Base-by-base conservation (phyloP, 2,113 vertebrate genomes). In the Zapus hudsonius region DNA sequence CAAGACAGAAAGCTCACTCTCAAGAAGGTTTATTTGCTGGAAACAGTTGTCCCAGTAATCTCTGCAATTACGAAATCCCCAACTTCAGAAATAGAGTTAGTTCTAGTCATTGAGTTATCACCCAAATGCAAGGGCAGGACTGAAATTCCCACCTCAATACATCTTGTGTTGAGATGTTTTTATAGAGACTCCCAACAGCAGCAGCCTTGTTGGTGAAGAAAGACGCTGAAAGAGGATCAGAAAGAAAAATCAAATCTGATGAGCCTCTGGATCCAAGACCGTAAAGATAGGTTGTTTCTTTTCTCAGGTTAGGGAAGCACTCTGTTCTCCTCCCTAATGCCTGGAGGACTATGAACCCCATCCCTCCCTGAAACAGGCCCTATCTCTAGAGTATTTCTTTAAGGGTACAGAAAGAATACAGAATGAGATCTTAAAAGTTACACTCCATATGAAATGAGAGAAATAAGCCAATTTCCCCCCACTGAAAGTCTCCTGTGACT, bases 361-460 rank as follows among this genome's bases (percentile, higher is more conserved):
- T 1, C 38, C 13, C n/a, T 92, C 66, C 44, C 29, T 38, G 74
- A 92, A 76, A 67, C 31, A 10, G 22, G 25, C 73, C 22, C 64
- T 73, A 13, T 69, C 86, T 63, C 83, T 9, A 42, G 76, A 73
- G 89, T 9, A 61, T 83, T 80, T 64, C 93, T 94, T 76, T 91
- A 78, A 72, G 57, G 80, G 87, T 64, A 89, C 47, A 81, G 27
- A 89, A 81, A 59, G 81, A 92, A 95, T 94, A 86, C 25, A 12
- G 38, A 95, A 86, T 87, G 52, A 92, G 42, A 66, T 25, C 89
- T 94, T 86, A 91, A 23, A 94, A 87, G 52, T 31, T 73, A 29
- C 25, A 70, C 27, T 92, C 22, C n/a, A 22, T 84, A 73, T 93
- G 80, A 92, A 92, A 95, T 59, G 70, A 90, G 42, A 89, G 66